Evolutionary conservation across 2,888 invertebrate genomes (phyloP).

Genomic region (Quadroppia sp.): DNA sequence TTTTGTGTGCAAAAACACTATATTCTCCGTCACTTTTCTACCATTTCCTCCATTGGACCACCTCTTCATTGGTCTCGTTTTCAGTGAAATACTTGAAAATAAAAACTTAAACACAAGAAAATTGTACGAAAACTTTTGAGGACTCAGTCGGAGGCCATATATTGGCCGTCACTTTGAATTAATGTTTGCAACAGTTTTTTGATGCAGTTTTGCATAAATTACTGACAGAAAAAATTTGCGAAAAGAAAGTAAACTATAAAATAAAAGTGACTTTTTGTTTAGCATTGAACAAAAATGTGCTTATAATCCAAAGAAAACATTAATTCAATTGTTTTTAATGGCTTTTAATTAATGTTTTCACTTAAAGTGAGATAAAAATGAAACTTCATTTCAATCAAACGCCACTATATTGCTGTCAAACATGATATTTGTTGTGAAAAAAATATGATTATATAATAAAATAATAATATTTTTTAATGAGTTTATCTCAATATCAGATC

Average conservation of each 20-base stretch:
- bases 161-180: background rate
- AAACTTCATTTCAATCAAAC: no score
- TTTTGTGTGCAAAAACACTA: no score
- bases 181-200: background rate
- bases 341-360: no score
- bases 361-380: no score
- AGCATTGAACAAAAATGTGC: background rate
- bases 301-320: background rate
- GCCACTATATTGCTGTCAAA: no score
- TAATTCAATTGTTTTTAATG: background rate
- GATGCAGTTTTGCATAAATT: background rate
- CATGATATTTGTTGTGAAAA: no score
- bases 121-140: background rate
- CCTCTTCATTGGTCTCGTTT: background rate
- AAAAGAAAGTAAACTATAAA: background rate
- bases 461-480: no score
- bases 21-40: no score
- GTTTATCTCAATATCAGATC: no score
- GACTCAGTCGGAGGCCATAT: slow-evolving; percentile 1
- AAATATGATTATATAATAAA: no score
- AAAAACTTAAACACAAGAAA: background rate
- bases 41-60: no score
- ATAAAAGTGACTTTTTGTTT: background rate
- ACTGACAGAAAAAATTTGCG: background rate
- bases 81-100: background rate